Percentiles rank a stretch among this genome's conserved stretches.
Conservation (phyloP, 2,797 vertebrate species). For the Periophthalmus magnuspinnatus region DNA sequence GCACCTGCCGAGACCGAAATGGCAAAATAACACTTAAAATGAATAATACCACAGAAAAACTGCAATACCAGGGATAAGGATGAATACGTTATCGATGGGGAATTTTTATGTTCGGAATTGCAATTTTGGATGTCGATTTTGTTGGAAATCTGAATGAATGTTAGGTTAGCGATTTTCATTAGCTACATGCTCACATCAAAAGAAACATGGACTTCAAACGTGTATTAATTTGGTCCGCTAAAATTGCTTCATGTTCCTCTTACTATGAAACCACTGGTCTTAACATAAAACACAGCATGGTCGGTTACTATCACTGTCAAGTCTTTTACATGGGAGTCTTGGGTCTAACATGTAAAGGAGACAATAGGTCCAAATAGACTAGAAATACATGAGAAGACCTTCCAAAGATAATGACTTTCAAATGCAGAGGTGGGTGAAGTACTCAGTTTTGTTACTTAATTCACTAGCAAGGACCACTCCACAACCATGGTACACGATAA, state of each 20-base stretch:
- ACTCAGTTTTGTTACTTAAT: no score
- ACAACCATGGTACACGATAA: no score
- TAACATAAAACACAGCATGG: constrained; percentile 40
- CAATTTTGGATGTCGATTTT: not conserved
- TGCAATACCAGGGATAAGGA: not conserved
- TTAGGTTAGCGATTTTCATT: constrained; percentile 16
- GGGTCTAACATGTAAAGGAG: constrained; percentile 11
- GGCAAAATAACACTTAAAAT: constrained; percentile 13
- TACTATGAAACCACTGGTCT: constrained; percentile 38
- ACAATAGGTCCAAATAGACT: not conserved
- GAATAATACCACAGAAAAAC: constrained; percentile 1
- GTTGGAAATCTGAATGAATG: not conserved
- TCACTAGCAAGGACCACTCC: no score
- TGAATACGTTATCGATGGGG: not conserved
- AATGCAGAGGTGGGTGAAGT: not conserved
- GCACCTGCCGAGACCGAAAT: constrained; percentile 13
- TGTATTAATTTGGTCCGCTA: constrained; percentile 26
- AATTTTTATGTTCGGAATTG: not conserved
- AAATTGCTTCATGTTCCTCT: constrained; percentile 47
- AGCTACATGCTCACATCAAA: constrained; percentile 47
- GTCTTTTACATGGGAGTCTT: constrained; percentile 16
- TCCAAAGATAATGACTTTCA: constrained; percentile 35
- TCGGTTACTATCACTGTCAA: constrained; percentile 40
- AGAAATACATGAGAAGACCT: constrained; percentile 38
- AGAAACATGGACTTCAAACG: constrained; percentile 41